These are phyloP conservation scores for Penaeus monodon DNA, from an alignment of 2,888 invertebrate genomes.

Conservation along the genomic window DNA sequence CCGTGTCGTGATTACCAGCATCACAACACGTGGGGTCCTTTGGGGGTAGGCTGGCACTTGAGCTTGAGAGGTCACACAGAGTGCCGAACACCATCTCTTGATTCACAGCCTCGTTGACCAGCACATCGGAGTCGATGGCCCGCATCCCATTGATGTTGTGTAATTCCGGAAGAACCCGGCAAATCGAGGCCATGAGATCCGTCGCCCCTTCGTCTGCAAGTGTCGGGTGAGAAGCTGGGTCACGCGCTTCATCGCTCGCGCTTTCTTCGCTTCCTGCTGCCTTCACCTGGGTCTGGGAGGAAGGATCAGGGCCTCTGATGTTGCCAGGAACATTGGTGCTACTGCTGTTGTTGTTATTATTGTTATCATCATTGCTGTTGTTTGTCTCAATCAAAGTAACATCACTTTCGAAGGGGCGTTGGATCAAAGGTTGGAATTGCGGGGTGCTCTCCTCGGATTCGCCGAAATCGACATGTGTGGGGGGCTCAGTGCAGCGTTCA, in stretches of 20 bases:
- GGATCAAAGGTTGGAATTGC: too few species aligned
- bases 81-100: too few species aligned
- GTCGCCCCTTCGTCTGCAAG: slow-evolving; percentile 34
- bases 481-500: neutral
- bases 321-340: neutral
- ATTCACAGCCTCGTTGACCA: too few species aligned
- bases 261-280: neutral
- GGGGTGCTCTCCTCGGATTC: too few species aligned
- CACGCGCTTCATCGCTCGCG: neutral
- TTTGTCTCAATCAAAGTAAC: too few species aligned
- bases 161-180: slow-evolving; percentile 46
- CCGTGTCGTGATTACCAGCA: too few species aligned
- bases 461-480: neutral
- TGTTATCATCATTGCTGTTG: slow-evolving; percentile 31
- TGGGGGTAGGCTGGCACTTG: too few species aligned
- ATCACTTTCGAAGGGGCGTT: too few species aligned
- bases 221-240: neutral
- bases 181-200: slow-evolving; percentile 51
- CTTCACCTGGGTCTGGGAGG: neutral
- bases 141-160: slow-evolving; percentile 25
- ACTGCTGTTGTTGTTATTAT: slow-evolving; percentile 31
- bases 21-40: too few species aligned
- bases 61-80: too few species aligned
- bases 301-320: neutral
- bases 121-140: too few species aligned